Percentiles rank a stretch among this genome's conserved stretches.
These are phyloP conservation scores for Protophormia terraenovae DNA, from an alignment of 2,888 invertebrate species.

Conservation along the genomic window DNA sequence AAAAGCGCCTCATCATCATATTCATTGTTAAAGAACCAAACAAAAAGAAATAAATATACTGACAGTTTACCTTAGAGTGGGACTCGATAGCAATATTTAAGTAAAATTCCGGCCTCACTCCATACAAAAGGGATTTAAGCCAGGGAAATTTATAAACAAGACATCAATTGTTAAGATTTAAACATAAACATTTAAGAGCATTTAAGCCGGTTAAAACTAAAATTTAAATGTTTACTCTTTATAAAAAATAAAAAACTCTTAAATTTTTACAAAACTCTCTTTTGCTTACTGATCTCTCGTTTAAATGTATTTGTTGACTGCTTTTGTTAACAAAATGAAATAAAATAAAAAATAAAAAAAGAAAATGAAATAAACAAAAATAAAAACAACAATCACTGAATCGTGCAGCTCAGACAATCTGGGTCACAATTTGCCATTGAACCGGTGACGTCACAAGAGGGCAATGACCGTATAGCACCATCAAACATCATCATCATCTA, in stretches of 20 bases:
- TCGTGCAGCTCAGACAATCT: constrained; percentile 81
- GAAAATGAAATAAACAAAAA: constrained; percentile 41
- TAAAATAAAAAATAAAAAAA: not conserved
- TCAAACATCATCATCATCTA: constrained; percentile 72
- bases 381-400: constrained; percentile 64
- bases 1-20: constrained; percentile 31
- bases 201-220: constrained; percentile 34
- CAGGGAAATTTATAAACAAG: constrained; percentile 12
- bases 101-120: not conserved
- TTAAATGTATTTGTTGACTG: constrained; percentile 30
- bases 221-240: constrained; percentile 29
- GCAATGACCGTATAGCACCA: constrained; percentile 76
- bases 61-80: not conserved
- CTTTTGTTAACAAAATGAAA: constrained; percentile 33
- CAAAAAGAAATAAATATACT: not conserved
- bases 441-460: constrained; percentile 81
- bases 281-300: not conserved
- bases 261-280: constrained; percentile 24
- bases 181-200: constrained; percentile 35
- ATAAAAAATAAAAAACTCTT: constrained; percentile 32
- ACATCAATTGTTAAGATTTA: constrained; percentile 23
- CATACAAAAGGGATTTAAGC: not conserved
- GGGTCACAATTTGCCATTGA: constrained; percentile 82
- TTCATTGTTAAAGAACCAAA: not conserved
- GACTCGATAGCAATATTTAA: constrained; percentile 19